Evolutionary conservation across 2,797 vertebrate species (phyloP).

Genomic region (Rallus crepitans): DNA sequence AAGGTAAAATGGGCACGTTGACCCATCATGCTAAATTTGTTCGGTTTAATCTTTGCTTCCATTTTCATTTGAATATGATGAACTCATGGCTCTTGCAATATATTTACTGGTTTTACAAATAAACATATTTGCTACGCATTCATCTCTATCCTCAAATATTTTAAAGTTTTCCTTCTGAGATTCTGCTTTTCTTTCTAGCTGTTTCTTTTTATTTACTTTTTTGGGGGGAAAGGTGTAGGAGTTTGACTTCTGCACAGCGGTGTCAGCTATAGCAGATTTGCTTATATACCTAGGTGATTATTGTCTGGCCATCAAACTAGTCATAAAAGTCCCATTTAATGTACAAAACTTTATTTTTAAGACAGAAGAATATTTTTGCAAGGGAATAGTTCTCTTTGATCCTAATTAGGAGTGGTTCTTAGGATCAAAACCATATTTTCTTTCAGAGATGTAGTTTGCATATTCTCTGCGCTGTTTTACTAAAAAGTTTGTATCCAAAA

Average conservation of each 20-base stretch:
- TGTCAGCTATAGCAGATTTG: slow-evolving; percentile 18
- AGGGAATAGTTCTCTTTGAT: slow-evolving; percentile 27
- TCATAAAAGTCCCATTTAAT: slow-evolving; percentile 55
- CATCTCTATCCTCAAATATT: not conserved
- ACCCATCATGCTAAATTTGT: not conserved
- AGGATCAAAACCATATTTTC: not conserved
- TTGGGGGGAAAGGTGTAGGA: not conserved
- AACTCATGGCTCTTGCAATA: not conserved
- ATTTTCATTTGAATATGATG: not conserved
- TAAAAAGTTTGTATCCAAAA: not conserved
- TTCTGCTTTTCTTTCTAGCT: not conserved
- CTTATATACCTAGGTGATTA: slow-evolving; percentile 33
- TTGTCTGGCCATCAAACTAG: slow-evolving; percentile 37
- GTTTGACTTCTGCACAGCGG: not conserved
- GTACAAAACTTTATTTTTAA: slow-evolving; percentile 1
- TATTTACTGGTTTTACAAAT: not conserved
- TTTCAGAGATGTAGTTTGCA: not conserved
- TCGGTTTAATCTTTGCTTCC: not conserved
- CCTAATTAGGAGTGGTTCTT: not conserved
- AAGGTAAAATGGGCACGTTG: not conserved
- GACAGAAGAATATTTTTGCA: slow-evolving; percentile 53
- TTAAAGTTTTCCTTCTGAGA: not conserved
- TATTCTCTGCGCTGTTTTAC: not conserved
- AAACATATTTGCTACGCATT: not conserved
- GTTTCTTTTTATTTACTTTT: not conserved